Conservation (phyloP, 2,888 invertebrate genomes). For the Bombylius discolor region DNA sequence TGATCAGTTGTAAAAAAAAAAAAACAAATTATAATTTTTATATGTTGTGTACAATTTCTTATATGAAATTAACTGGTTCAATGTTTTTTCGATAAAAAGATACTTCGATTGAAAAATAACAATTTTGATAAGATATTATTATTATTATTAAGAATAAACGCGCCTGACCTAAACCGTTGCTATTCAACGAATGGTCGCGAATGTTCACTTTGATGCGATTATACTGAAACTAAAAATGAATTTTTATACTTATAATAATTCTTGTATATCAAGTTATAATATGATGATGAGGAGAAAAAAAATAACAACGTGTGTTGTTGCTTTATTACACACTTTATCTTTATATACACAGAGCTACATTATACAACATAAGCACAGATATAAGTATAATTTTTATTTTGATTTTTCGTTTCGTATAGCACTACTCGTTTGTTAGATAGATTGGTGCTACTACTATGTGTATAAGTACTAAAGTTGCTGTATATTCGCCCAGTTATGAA, state of each 20-base stretch:
- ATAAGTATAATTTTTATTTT: too few relatives aligned
- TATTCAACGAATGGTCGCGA: constrained; percentile 34
- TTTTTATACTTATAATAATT: background rate
- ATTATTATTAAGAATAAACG: constrained; percentile 15
- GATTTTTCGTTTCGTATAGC: too few relatives aligned
- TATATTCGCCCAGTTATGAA: too few relatives aligned
- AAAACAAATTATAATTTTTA: background rate
- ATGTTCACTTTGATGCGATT: constrained; percentile 37
- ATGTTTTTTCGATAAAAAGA: background rate
- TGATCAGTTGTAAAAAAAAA: background rate
- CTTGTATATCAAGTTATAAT: too few relatives aligned
- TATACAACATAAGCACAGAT: too few relatives aligned
- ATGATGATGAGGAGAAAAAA: background rate
- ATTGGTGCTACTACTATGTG: too few relatives aligned
- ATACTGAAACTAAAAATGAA: constrained; percentile 24
- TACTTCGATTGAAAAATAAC: background rate
- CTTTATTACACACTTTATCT: too few relatives aligned
- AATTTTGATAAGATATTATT: background rate
- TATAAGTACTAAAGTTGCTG: too few relatives aligned
- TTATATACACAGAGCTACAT: too few relatives aligned
- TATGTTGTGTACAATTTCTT: background rate
- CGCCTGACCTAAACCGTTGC: constrained; percentile 39
- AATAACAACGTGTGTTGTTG: background rate
- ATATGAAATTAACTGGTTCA: background rate
- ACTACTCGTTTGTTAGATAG: too few relatives aligned